A percentile compares a stretch with the other conserved stretches of the same genome.
Evolutionary conservation across 2,888 invertebrate genomes (phyloP).

Genomic region (Norana najaformis): DNA sequence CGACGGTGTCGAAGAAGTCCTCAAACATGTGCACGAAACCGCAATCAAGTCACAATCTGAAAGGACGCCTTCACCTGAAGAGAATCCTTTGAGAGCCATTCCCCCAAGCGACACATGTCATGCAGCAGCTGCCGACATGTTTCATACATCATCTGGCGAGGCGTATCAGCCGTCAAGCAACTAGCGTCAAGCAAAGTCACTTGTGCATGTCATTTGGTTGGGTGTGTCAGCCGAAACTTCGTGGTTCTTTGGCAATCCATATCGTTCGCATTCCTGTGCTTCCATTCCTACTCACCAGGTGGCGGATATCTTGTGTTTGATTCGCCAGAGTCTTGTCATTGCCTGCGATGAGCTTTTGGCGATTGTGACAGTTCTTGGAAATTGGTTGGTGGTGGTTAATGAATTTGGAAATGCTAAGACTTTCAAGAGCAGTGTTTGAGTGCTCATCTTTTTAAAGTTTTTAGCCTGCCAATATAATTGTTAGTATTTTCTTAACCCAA

Average conservation of each 20-base stretch:
- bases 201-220: too few relatives aligned
- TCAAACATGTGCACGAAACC: constrained; percentile 25
- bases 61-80: not conserved
- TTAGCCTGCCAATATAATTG: not conserved
- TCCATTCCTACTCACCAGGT: not conserved
- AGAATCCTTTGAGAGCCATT: not conserved
- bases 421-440: not conserved
- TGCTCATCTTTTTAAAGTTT: not conserved
- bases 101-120: not conserved
- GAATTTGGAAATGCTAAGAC: not conserved
- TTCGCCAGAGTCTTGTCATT: not conserved
- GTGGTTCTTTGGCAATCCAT: not conserved
- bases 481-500: too few relatives aligned
- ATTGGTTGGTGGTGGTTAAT: not conserved
- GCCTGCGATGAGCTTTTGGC: not conserved
- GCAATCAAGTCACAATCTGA: not conserved
- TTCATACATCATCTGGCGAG: not conserved
- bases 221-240: not conserved
- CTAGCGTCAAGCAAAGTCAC: not conserved
- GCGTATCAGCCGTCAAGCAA: not conserved
- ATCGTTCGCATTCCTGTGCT: constrained; percentile 17
- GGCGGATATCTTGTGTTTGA: not conserved
- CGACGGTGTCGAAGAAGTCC: constrained; percentile 28
- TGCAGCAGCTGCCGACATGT: not conserved
- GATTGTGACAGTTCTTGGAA: not conserved